Base-by-base conservation (phyloP, 2,888 invertebrate genomes). In the Drosophila nr. medialis region DNA sequence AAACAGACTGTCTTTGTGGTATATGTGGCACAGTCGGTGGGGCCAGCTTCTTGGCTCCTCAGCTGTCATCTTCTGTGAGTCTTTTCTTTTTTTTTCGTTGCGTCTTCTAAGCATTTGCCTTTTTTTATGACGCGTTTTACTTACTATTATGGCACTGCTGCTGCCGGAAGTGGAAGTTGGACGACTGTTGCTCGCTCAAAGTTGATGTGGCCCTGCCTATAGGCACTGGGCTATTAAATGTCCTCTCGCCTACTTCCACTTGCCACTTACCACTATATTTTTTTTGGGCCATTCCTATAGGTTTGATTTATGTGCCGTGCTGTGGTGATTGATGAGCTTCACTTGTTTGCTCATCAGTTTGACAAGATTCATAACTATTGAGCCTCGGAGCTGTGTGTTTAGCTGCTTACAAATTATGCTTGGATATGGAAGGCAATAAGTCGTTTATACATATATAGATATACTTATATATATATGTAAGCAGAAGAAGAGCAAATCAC, bases 231-330 rank as follows among this genome's bases (percentile, higher is more conserved):
- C 82, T 55, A 66, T 38, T 55, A 53, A 59, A 63, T 63, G 32
- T 64, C 29, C 51, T 51, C 51, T 64, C 32, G n/a, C 51, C 27
- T 34, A 27, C 49, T 49, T 21, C 42, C 11, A 8, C 45, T 45
- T 15, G 2, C 45, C 24, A 45, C 34, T 11, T 36, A 8, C 54
- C 27, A 54, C 32, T 60, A 32, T 15, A 36, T 30, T 38, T 53
- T 59, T 56, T 21, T 4, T 1, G 18, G 6, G 18, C 15, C 30
- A 30, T 21, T 58, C 11, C 38, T 53, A 50, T 60, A 45, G 24
- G 42, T 45, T 73, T 92, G 92, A 92, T 92, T 91, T 91, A 91
- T 92, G 91, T 91, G 83, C 84, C 73, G 75, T 83, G 79, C 75
- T 71, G 73, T 60, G 42, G 75, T 91, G 91, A 91, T 91, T 92